Evolutionary conservation across 2,888 invertebrate species (phyloP).

Genomic region (Drosophila nr. perissopoda): DNA sequence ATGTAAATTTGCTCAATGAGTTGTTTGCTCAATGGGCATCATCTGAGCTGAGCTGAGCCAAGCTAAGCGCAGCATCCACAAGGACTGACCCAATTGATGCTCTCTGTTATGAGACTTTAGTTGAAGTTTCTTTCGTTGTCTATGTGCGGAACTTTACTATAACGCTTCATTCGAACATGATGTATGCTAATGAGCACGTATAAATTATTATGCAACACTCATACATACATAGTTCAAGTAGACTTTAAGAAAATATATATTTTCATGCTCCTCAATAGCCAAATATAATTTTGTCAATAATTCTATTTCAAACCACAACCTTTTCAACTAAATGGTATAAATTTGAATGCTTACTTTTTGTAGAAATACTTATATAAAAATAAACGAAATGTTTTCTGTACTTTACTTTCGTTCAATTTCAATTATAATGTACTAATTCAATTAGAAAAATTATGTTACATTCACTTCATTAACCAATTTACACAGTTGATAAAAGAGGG

Average conservation of each 20-base stretch:
- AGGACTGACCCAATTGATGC: slow-evolving; percentile 39
- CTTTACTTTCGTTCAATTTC: neutral
- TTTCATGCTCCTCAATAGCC: neutral
- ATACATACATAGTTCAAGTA: slow-evolving; percentile 7
- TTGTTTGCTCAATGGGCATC: slow-evolving; percentile 17
- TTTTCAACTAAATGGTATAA: fast-evolving
- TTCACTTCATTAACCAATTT: slow-evolving; percentile 40
- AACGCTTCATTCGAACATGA: slow-evolving; percentile 1
- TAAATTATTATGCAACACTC: slow-evolving; percentile 43
- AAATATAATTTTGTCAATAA: neutral
- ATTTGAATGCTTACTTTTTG: neutral
- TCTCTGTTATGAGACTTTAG: slow-evolving; percentile 18
- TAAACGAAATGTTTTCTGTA: neutral
- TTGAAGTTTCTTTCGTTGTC: slow-evolving; percentile 27
- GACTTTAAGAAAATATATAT: neutral
- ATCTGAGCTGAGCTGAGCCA: slow-evolving; percentile 23
- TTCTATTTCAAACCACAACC: neutral
- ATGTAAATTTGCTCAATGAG: slow-evolving; percentile 43
- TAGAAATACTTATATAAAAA: neutral
- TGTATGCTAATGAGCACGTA: slow-evolving; percentile 44
- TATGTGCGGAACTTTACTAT: neutral
- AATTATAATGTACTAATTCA: neutral
- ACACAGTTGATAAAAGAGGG: neutral
- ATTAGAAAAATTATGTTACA: neutral
- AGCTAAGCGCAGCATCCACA: neutral